Evolutionary conservation across 2,797 vertebrate species (phyloP).

Genomic region (Hapalemur alaotrensis): DNA sequence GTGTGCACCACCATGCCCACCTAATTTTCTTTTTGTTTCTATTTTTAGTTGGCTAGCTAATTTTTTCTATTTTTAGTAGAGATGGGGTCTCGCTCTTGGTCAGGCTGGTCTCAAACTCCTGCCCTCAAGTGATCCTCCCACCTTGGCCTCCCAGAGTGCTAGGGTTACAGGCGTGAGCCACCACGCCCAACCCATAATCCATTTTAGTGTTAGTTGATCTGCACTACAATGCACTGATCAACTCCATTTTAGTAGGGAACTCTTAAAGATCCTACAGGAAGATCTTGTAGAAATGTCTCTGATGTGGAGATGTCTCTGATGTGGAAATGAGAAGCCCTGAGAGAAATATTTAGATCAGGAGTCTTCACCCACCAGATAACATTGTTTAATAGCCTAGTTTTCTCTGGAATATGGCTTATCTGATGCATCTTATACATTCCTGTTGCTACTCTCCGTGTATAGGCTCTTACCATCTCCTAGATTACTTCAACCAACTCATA

Average conservation of each 20-base stretch:
- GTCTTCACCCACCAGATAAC: neutral
- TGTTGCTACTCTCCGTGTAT: neutral
- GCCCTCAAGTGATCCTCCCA: too few relatives aligned
- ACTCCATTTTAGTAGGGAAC: neutral
- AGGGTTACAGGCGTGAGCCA: too few relatives aligned
- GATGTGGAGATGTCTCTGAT: neutral
- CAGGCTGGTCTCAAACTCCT: neutral
- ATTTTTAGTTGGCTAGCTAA: too few relatives aligned
- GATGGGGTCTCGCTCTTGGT: neutral
- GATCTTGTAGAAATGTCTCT: neutral
- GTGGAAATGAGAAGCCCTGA: neutral
- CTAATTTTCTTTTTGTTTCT: too few relatives aligned
- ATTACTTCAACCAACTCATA: neutral
- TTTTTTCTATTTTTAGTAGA: neutral
- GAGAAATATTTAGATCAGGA: neutral
- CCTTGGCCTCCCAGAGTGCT: too few relatives aligned
- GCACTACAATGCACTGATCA: neutral
- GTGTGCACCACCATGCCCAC: neutral
- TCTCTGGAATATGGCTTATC: neutral
- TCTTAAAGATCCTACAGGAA: neutral
- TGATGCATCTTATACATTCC: neutral
- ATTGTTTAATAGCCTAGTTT: neutral
- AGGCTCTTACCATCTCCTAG: neutral
- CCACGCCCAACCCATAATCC: too few relatives aligned
- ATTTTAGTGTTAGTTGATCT: too few relatives aligned